These are phyloP conservation scores for Axinella damicornis DNA, from an alignment of 37 sponge, comb jelly and placozoan species.

Conservation along the genomic window DNA sequence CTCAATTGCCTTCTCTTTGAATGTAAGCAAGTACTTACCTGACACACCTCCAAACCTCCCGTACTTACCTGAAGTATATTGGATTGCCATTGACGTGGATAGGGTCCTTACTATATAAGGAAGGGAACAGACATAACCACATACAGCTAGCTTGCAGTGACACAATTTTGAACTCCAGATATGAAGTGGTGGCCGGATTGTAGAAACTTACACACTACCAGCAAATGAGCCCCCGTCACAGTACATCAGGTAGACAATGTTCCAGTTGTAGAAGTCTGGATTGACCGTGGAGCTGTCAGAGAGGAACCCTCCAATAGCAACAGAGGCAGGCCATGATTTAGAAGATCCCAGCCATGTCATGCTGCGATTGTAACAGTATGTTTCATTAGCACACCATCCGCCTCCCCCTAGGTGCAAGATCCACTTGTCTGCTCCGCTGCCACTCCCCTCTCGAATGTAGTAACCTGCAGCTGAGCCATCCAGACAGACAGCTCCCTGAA, in stretches of 20 bases:
- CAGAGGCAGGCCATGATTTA: constrained; percentile 33
- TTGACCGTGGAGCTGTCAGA: constrained; percentile 52
- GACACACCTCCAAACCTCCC: too few relatives aligned
- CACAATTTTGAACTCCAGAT: too few relatives aligned
- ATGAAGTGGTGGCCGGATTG: too few relatives aligned
- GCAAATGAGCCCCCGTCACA: constrained; percentile 92
- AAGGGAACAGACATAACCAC: too few relatives aligned
- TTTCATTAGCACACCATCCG: constrained; percentile 75
- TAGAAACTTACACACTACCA: constrained; percentile 68
- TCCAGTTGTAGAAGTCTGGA: constrained; percentile 81
- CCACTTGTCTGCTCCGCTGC: constrained; percentile 65
- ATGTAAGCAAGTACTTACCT: too few relatives aligned
- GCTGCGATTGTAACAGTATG: constrained; percentile 69
- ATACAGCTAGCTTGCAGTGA: too few relatives aligned
- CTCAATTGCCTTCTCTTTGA: too few relatives aligned
- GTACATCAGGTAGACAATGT: constrained; percentile 76
- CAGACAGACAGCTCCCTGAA: constrained; percentile 85
- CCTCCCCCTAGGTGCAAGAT: constrained; percentile 83
- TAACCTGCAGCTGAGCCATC: constrained; percentile 86
- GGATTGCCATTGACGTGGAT: too few relatives aligned
- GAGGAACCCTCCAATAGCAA: constrained; percentile 57
- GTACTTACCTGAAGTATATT: too few relatives aligned
- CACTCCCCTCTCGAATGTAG: constrained; percentile 41
- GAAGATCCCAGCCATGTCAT: constrained; percentile 75
- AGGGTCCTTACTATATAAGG: too few relatives aligned